These are phyloP conservation scores for Nemopilema nomurai DNA, from an alignment of 30 jellyfish, hydroid and myxozoan genomes.

Conservation along the genomic window DNA sequence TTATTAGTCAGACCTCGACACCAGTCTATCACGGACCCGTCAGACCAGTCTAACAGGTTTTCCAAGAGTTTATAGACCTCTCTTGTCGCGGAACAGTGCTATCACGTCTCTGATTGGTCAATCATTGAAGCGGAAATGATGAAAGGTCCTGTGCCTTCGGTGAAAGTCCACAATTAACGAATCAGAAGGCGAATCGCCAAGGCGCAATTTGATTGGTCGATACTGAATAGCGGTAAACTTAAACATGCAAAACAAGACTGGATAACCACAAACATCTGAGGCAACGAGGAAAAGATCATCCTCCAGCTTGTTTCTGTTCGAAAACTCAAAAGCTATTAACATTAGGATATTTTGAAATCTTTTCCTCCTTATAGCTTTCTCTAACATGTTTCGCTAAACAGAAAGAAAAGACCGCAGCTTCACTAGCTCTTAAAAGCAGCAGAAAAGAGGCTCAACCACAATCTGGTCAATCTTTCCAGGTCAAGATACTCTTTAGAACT, in stretches of 20 bases:
- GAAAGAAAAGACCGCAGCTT: no score
- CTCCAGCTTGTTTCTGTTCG: no score
- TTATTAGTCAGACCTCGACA: neutral
- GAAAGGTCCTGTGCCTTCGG: neutral
- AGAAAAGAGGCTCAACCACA: no score
- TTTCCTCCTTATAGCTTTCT: no score
- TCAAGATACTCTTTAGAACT: no score
- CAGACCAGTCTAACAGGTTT: conserved; percentile 43
- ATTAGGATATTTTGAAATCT: no score
- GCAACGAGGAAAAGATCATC: no score
- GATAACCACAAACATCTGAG: no score
- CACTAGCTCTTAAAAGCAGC: no score
- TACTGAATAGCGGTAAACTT: neutral
- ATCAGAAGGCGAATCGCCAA: neutral
- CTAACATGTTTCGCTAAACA: no score
- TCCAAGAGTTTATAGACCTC: neutral
- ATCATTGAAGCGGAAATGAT: neutral
- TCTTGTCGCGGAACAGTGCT: neutral
- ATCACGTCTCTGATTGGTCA: neutral
- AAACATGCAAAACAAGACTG: neutral
- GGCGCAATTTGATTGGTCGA: neutral
- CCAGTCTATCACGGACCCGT: conserved; percentile 47
- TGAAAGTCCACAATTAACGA: neutral
- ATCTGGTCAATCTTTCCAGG: no score
- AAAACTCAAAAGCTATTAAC: no score